A percentile compares a stretch with the other conserved stretches of the same genome.
Evolutionary conservation across 2,888 invertebrate species (phyloP).

Genomic region (Neelides folsomi): DNA sequence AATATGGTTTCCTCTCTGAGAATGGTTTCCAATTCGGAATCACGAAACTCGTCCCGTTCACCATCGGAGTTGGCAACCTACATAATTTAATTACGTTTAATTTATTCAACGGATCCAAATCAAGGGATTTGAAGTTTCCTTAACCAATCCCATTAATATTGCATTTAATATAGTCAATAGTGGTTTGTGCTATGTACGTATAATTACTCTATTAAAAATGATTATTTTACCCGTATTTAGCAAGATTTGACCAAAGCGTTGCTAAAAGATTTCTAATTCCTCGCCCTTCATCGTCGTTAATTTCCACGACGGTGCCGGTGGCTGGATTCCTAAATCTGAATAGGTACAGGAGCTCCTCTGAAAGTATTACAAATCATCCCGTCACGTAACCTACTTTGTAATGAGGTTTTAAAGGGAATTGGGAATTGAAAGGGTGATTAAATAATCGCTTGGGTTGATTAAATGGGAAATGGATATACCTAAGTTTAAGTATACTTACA

Average conservation of each 20-base stretch:
- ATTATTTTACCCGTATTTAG: conserved; percentile 19
- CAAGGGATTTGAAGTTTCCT: neutral
- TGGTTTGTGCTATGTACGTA: too few species aligned
- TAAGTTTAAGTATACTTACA: too few species aligned
- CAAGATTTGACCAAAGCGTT: conserved; percentile 23
- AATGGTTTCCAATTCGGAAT: conserved; percentile 17
- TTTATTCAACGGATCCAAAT: neutral
- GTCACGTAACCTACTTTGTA: too few species aligned
- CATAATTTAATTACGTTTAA: neutral
- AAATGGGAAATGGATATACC: too few species aligned
- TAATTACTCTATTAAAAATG: too few species aligned
- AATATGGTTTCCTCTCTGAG: conserved; percentile 12
- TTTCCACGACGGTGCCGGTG: conserved; percentile 17
- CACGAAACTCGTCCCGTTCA: neutral
- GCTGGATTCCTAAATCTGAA: conserved; percentile 25
- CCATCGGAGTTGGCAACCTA: neutral
- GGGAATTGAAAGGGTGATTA: too few species aligned
- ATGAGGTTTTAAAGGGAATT: too few species aligned
- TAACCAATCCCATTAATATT: neutral
- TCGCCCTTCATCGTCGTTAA: conserved; percentile 21
- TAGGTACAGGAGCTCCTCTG: conserved; percentile 24
- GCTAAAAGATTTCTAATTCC: conserved; percentile 22
- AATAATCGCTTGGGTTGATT: too few species aligned
- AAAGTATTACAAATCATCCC: conserved; percentile 20
- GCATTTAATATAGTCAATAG: too few species aligned